Base-by-base conservation (phyloP, 2,113 vertebrate genomes). In the Engystomops pustulosus region DNA sequence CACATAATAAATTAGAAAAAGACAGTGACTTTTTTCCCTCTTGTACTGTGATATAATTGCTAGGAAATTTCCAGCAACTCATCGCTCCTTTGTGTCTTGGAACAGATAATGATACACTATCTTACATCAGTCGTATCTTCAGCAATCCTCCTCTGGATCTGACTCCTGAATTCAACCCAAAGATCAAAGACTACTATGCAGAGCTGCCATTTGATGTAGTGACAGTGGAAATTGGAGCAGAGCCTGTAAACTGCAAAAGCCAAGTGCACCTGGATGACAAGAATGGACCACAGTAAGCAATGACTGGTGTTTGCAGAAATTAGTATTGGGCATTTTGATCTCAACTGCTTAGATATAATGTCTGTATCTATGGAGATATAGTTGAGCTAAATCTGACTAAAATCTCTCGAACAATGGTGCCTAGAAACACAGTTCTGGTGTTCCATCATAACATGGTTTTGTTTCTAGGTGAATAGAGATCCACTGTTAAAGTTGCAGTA, bases 161-260 rank as follows among this genome's bases (percentile, higher is more conserved):
- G 87, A 95, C 88, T 70, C 98, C 98, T 17, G 91, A 89, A 41
- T 99, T 99, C 91, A 94, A 93, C 74, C 93, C 95, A 2, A 76
- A 89, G 86, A 92, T 96, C 87, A 98, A 93, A 89, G 95, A 95
- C 85, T 99, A 99, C 88, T 93, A 89, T 0, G 89, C 93, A 9
- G 96, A 98, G 89, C 96, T 99, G 23, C 94, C 96, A 34, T 99
- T 99, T 12, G 95, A 98, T 87, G 91, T 94, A 32, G 91, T 97
- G 78, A 96, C 87, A 3, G 89, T 98, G 76, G 92, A 91, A 58
- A 94, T 98, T 82, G 90, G 93, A 34, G 96, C 95, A 0, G 92
- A 96, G 87, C 90, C 95, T 1, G 79, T 91, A 17, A 94, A 93
- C 32, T 88, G 93, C 8, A 92, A 86, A 11, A 96, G 96, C 86